phyloP scores from a whole-genome alignment of 1,140 invertebrate species.

The Hylaeus volcanicus region DNA sequence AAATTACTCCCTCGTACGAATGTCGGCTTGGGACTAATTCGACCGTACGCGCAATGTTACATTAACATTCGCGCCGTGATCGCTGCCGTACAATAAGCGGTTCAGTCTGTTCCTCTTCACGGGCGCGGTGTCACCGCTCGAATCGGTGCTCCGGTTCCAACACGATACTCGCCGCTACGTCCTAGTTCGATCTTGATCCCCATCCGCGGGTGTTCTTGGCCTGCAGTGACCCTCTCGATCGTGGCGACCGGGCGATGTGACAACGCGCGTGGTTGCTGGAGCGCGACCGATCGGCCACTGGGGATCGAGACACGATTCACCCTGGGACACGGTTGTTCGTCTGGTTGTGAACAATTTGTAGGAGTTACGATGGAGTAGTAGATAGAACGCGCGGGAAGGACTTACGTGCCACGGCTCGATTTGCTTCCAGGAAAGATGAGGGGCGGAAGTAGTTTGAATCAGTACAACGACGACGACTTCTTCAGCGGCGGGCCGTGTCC shows the following conservation, averaged over 20 bases:
- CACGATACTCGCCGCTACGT: background rate
- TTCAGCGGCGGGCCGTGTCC: conserved; percentile 71
- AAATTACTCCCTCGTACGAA: conserved; percentile 53
- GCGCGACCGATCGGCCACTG: background rate
- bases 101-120: conserved; percentile 27
- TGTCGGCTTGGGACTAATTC: conserved; percentile 37
- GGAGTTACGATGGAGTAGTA: conserved; percentile 5
- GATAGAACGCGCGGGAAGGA: background rate
- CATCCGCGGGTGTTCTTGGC: background rate
- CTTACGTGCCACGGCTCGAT: conserved; percentile 4
- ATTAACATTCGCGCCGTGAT: conserved; percentile 48
- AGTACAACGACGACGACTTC: conserved; percentile 69
- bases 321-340: background rate
- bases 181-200: background rate
- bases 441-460: conserved; percentile 61
- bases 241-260: background rate
- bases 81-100: conserved; percentile 8
- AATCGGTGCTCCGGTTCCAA: background rate
- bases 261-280: background rate
- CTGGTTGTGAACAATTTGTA: background rate
- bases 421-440: conserved; percentile 70
- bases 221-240: background rate
- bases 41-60: conserved; percentile 33
- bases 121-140: conserved; percentile 12
- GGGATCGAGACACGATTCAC: background rate